Conservation (phyloP, 2,797 vertebrate genomes). For the Channallabes apus region DNA sequence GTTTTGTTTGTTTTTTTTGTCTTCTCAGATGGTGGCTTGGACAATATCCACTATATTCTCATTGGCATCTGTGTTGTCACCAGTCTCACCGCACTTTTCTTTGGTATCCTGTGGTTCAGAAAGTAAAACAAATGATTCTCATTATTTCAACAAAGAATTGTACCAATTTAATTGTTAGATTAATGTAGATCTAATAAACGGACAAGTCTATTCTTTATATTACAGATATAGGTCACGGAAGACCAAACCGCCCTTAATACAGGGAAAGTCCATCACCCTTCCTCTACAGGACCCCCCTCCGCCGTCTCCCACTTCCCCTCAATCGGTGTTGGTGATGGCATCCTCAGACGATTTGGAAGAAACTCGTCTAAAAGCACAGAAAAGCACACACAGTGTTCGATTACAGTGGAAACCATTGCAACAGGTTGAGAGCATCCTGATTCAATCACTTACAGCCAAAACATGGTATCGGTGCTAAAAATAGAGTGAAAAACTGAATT, state of each 20-base stretch:
- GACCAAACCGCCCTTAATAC: slow-evolving; percentile 48
- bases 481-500: too few relatives aligned
- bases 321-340: not conserved
- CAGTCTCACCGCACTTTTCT: slow-evolving; percentile 41
- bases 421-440: slow-evolving; percentile 57
- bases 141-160: not conserved
- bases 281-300: slow-evolving; percentile 34
- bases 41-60: not conserved
- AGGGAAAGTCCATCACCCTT: not conserved
- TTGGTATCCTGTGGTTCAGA: slow-evolving; percentile 56
- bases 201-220: slow-evolving; percentile 1
- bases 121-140: slow-evolving; percentile 60
- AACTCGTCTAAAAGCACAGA: slow-evolving; percentile 25
- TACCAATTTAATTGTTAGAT: not conserved
- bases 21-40: not conserved
- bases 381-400: slow-evolving; percentile 41
- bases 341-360: not conserved
- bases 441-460: not conserved
- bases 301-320: slow-evolving; percentile 2
- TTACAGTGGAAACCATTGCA: slow-evolving; percentile 63
- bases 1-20: not conserved
- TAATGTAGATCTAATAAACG: not conserved
- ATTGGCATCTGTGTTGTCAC: slow-evolving; percentile 40
- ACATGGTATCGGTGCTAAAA: too few relatives aligned
- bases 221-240: slow-evolving; percentile 62